phyloP scores from a whole-genome alignment of 2,113 vertebrate species.

The Carettochelys insculpta region DNA sequence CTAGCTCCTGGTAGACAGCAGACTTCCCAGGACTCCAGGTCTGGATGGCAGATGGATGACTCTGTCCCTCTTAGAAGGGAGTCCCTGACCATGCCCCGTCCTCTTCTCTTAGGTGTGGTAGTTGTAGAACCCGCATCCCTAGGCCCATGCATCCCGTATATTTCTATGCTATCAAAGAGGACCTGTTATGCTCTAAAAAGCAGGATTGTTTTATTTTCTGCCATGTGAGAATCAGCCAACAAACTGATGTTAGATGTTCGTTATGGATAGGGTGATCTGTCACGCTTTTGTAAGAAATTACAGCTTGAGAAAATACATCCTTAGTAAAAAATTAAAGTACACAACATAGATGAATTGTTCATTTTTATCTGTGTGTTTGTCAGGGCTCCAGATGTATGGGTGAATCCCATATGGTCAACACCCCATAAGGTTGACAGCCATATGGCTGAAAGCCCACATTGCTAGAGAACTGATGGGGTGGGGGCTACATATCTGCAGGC shows the following conservation, averaged over 20 bases:
- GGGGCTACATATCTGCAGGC: not conserved
- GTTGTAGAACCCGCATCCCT: too few species aligned
- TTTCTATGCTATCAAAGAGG: not conserved
- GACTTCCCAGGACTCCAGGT: too few species aligned
- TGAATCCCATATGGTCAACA: not conserved
- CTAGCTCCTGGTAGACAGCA: too few species aligned
- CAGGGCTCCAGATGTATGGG: not conserved
- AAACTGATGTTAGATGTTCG: fast-evolving
- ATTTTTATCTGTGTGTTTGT: slow-evolving; percentile 7
- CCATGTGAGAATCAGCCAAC: not conserved
- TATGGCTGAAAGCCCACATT: not conserved
- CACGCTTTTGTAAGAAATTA: slow-evolving; percentile 47
- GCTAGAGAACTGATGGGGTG: not conserved
- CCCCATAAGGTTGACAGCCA: not conserved
- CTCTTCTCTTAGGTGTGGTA: too few species aligned
- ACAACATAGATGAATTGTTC: not conserved
- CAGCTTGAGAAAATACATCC: slow-evolving; percentile 40
- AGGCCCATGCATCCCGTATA: too few species aligned
- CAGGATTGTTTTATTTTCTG: slow-evolving; percentile 13
- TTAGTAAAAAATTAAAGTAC: slow-evolving; percentile 2
- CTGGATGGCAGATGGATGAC: too few species aligned
- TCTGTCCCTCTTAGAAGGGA: too few species aligned
- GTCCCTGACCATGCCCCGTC: too few species aligned
- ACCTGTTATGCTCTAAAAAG: slow-evolving; percentile 5
- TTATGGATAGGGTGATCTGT: not conserved